Percentiles rank a stretch among this genome's conserved stretches.
These are phyloP conservation scores for Pelusios castaneus DNA, from an alignment of 2,113 vertebrate species.

Conservation along the genomic window DNA sequence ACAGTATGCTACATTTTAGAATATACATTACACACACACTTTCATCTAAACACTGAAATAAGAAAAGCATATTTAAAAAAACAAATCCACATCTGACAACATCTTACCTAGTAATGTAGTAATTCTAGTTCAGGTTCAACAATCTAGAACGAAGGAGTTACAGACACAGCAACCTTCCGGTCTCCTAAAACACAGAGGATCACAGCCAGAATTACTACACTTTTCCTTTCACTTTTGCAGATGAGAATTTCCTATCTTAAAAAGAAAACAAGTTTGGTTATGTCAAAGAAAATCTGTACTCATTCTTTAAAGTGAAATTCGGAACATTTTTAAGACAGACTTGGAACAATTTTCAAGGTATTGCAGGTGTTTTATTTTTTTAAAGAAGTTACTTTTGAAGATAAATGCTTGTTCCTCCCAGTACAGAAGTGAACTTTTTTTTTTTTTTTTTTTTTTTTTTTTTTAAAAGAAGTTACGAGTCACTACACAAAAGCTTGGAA, in stretches of 20 bases:
- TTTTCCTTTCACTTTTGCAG: not conserved
- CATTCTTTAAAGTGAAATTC: not conserved
- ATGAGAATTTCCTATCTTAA: not conserved
- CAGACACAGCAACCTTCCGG: not conserved
- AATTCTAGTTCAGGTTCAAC: conserved; percentile 59
- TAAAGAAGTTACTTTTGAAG: not conserved
- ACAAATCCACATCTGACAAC: not conserved
- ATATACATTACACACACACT: not conserved
- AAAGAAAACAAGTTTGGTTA: not conserved
- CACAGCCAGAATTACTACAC: not conserved
- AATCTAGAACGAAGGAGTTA: conserved; percentile 38
- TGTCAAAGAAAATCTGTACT: not conserved
- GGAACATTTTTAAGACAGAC: not conserved
- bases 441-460: not conserved
- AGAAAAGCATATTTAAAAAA: not conserved
- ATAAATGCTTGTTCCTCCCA: not conserved
- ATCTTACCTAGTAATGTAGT: conserved; percentile 66
- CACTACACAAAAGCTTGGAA: not conserved
- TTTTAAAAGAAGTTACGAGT: not conserved
- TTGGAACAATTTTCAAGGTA: not conserved
- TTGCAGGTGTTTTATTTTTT: not conserved
- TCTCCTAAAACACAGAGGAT: conserved; percentile 20
- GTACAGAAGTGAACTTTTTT: not conserved
- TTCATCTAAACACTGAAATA: not conserved
- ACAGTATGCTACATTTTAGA: not conserved